Evolutionary conservation across 2,888 invertebrate species (phyloP).

Genomic region (Pachliopta kotzebuea): DNA sequence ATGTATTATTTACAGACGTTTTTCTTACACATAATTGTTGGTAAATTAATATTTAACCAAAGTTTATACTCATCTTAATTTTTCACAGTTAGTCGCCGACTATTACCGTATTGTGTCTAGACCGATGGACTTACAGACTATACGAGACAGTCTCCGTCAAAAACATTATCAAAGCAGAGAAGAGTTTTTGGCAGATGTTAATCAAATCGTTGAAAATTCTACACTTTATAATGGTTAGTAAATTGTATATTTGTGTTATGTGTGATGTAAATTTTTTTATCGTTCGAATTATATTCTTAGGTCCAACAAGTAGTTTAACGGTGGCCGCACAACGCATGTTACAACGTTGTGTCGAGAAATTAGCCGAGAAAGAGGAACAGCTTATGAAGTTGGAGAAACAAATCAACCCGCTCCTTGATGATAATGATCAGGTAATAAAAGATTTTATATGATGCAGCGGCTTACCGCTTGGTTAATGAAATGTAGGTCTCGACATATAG

Average conservation of each 20-base stretch:
- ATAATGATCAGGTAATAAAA: constrained; percentile 89
- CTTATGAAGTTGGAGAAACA: constrained; percentile 98
- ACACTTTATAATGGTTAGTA: constrained; percentile 91
- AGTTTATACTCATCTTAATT: neutral
- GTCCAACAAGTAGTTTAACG: constrained; percentile 90
- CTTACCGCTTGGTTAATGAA: too few relatives aligned
- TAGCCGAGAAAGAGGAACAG: constrained; percentile 96
- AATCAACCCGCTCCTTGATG: constrained; percentile 98
- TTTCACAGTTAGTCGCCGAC: constrained; percentile 89
- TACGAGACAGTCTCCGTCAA: constrained; percentile 92
- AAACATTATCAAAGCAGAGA: constrained; percentile 97
- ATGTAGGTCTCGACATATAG: too few relatives aligned
- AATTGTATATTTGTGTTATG: too few relatives aligned
- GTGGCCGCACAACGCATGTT: constrained; percentile 94
- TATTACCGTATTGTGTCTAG: constrained; percentile 95
- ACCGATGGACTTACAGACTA: constrained; percentile 98
- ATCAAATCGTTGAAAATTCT: constrained; percentile 98
- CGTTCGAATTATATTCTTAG: constrained; percentile 50
- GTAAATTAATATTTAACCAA: neutral
- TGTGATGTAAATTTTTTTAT: neutral
- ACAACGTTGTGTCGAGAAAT: constrained; percentile 90
- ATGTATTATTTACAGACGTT: neutral
- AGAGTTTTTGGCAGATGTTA: constrained; percentile 96
- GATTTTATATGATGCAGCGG: neutral
- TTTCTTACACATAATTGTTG: neutral